Evolutionary conservation across 2,888 invertebrate species (phyloP).

Genomic region (Unio delphinus): DNA sequence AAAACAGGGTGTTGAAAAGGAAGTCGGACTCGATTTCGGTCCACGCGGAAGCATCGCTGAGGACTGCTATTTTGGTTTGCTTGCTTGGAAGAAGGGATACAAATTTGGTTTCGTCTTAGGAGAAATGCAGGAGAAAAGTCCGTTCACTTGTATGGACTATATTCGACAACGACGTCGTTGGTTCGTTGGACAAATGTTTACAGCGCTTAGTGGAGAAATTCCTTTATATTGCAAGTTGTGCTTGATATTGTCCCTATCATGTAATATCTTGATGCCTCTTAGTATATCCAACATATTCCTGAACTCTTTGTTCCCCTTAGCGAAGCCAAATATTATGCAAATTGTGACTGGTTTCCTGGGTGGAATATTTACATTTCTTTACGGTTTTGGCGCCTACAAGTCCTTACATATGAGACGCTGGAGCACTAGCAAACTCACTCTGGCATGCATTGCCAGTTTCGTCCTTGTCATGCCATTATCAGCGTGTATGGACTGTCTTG

Average conservation of each 20-base stretch:
- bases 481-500: conserved; percentile 12
- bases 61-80: conserved; percentile 28
- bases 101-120: conserved; percentile 29
- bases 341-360: conserved; percentile 23
- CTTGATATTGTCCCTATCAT: conserved; percentile 12
- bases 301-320: conserved; percentile 13
- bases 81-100: conserved; percentile 27
- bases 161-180: conserved; percentile 30
- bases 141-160: conserved; percentile 29
- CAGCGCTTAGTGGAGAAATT: conserved; percentile 15
- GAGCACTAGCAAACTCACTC: conserved; percentile 9
- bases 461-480: conserved; percentile 6
- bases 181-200: conserved; percentile 25
- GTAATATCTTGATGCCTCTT: conserved; percentile 21
- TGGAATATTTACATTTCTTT: conserved; percentile 25
- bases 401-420: conserved; percentile 16
- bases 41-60: conserved; percentile 35
- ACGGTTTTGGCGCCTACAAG: conserved; percentile 24
- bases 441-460: conserved; percentile 13
- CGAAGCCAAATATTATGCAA: conserved; percentile 12
- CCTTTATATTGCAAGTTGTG: conserved; percentile 19
- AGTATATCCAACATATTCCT: conserved; percentile 21
- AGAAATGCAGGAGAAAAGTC: conserved; percentile 33
- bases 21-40: conserved; percentile 27
- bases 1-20: conserved; percentile 21